Percentiles rank a stretch among this genome's conserved stretches.
Conservation (phyloP, 2,113 vertebrate species). For the Phaetusa simplex region DNA sequence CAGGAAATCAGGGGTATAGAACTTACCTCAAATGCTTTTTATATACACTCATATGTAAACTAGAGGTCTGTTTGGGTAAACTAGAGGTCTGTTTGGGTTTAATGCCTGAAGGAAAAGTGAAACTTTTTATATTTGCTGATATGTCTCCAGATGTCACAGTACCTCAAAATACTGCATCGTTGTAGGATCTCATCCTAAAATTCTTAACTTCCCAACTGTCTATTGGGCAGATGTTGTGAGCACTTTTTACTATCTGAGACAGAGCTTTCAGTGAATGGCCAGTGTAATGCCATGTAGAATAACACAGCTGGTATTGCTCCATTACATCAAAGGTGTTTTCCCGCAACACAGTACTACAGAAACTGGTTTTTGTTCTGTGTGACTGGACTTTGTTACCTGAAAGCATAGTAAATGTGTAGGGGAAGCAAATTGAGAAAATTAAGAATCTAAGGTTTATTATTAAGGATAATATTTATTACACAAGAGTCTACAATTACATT, state of each 20-base stretch:
- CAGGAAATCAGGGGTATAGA: background rate
- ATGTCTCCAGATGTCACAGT: background rate
- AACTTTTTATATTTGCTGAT: background rate
- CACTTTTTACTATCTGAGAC: background rate
- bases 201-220: background rate
- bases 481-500: background rate
- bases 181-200: background rate
- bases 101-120: background rate
- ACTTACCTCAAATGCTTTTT: background rate
- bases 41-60: background rate
- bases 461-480: background rate
- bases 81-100: background rate
- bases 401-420: background rate
- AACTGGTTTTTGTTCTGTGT: background rate
- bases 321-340: background rate
- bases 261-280: background rate
- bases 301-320: background rate
- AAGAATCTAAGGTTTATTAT: background rate
- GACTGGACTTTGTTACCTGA: background rate
- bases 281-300: fast-evolving
- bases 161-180: background rate
- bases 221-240: background rate
- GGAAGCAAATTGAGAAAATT: background rate
- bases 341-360: fast-evolving
- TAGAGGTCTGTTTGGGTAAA: background rate